These are phyloP conservation scores for Amphipyra tragopoginis DNA, from an alignment of 2,888 invertebrate genomes.

Conservation along the genomic window DNA sequence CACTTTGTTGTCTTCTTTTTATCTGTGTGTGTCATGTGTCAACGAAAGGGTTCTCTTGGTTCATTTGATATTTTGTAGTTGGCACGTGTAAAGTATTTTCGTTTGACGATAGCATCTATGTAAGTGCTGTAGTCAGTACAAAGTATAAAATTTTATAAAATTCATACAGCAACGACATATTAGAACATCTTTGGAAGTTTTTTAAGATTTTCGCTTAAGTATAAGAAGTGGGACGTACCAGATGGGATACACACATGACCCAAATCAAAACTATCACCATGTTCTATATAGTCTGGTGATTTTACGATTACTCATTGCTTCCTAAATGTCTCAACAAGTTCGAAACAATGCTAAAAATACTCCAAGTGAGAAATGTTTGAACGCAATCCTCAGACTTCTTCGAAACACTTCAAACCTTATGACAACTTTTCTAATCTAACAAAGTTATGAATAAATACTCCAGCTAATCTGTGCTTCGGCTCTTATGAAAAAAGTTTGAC, in stretches of 20 bases:
- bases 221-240: too few relatives aligned
- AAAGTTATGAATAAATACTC: slow-evolving; percentile 16
- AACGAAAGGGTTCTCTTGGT: slow-evolving; percentile 31
- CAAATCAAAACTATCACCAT: too few relatives aligned
- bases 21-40: slow-evolving; percentile 30
- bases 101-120: neutral
- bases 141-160: too few relatives aligned
- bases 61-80: slow-evolving; percentile 27
- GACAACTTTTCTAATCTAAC: slow-evolving; percentile 33
- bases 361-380: neutral
- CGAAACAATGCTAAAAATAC: slow-evolving; percentile 2
- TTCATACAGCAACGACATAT: too few relatives aligned
- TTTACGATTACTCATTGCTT: too few relatives aligned
- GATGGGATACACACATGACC: too few relatives aligned
- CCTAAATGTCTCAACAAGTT: too few relatives aligned
- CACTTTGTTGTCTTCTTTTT: slow-evolving; percentile 65
- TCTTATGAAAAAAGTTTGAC: slow-evolving; percentile 22
- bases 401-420: slow-evolving; percentile 6
- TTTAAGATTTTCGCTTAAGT: too few relatives aligned
- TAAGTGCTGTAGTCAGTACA: neutral
- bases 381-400: slow-evolving; percentile 5
- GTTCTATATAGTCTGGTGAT: too few relatives aligned
- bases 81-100: slow-evolving; percentile 3
- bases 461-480: neutral
- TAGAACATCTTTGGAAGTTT: too few relatives aligned